phyloP scores from a whole-genome alignment of 2,888 invertebrate species.

The Bellardia bayeri region DNA sequence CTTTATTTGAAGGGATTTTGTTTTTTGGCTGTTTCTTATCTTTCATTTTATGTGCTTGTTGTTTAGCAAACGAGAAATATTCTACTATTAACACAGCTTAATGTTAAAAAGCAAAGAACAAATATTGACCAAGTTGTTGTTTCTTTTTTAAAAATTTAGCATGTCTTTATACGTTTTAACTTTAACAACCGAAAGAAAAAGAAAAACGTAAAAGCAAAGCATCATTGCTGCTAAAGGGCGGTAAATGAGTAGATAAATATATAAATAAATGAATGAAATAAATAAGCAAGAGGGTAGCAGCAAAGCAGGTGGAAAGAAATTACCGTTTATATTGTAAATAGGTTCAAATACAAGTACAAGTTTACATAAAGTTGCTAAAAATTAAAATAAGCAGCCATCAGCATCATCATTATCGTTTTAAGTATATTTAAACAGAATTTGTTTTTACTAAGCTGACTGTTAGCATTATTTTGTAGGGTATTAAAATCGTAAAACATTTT shows the following conservation, averaged over 20 bases:
- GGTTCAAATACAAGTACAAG: constrained; percentile 11
- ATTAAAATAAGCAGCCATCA: constrained; percentile 25
- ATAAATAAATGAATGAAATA: background rate
- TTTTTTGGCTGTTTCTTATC: constrained; percentile 23
- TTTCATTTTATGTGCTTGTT: constrained; percentile 9
- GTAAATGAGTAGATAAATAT: constrained; percentile 41
- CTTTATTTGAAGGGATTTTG: constrained; percentile 23
- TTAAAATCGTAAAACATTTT: background rate
- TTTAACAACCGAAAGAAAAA: constrained; percentile 12
- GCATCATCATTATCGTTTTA: constrained; percentile 6
- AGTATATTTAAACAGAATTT: background rate
- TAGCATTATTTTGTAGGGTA: background rate
- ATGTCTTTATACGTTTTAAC: background rate
- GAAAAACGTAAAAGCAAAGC: background rate
- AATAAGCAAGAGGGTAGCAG: background rate
- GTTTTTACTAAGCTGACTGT: background rate
- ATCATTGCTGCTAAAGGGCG: background rate
- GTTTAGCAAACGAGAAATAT: background rate
- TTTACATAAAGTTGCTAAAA: constrained; percentile 18
- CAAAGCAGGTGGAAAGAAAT: background rate
- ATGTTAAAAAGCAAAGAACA: constrained; percentile 43
- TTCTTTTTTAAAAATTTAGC: background rate
- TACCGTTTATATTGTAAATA: constrained; percentile 28
- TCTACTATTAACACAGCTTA: background rate
- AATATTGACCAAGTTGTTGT: constrained; percentile 62